phyloP scores from a whole-genome alignment of 2,797 vertebrate species.

The Neoniphon sammara region DNA sequence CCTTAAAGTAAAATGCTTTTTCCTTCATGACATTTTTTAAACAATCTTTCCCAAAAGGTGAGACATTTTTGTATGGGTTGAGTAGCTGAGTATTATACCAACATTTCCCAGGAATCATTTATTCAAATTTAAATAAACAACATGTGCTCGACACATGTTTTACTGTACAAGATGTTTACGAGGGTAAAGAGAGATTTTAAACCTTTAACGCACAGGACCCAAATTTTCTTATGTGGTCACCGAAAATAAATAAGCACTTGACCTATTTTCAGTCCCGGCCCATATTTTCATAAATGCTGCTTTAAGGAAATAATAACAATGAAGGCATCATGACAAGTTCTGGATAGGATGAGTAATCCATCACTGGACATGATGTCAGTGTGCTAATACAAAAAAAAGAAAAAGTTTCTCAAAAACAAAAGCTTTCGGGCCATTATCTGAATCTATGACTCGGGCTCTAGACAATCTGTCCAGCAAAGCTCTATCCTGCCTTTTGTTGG shows the following conservation, averaged over 20 bases:
- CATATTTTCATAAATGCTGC: conserved; percentile 31
- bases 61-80: background rate
- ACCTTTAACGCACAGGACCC: background rate
- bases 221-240: conserved; percentile 37
- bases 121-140: conserved; percentile 33
- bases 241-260: conserved; percentile 42
- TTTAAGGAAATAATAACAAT: conserved; percentile 49
- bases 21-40: conserved; percentile 10
- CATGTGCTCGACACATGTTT: conserved; percentile 29
- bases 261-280: conserved; percentile 38
- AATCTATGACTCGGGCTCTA: conserved; percentile 53
- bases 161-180: conserved; percentile 25
- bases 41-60: no score
- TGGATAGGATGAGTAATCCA: conserved; percentile 31
- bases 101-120: conserved; percentile 28
- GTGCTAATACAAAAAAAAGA: conserved; percentile 21
- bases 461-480: conserved; percentile 42
- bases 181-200: background rate
- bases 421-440: conserved; percentile 46
- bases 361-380: conserved; percentile 45
- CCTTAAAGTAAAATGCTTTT: conserved; percentile 24
- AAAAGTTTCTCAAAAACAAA: conserved; percentile 39
- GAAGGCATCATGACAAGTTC: conserved; percentile 24
- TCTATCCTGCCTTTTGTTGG: conserved; percentile 47
- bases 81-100: conserved; percentile 27